Evolutionary conservation across 64 coral and sea anemone species (phyloP).

Genomic region (Astreopora myriophthalma): DNA sequence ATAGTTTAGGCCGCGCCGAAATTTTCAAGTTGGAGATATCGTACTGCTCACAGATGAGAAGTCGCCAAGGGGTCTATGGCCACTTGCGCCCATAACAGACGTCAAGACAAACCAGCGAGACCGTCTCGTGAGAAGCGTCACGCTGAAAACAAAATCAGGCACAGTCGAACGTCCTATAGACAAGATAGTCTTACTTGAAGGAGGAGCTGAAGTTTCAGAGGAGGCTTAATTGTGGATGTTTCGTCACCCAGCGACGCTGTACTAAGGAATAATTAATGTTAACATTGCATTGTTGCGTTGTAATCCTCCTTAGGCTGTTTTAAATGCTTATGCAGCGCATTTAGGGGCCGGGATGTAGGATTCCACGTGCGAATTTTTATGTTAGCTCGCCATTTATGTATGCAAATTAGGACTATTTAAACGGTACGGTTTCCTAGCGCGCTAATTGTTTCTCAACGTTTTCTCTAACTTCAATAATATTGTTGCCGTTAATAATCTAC

Average conservation of each 20-base stretch:
- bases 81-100: background rate
- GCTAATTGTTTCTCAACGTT: background rate
- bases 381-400: background rate
- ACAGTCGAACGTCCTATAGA: background rate
- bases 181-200: slow-evolving; percentile 2
- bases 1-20: background rate
- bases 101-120: background rate
- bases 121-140: background rate
- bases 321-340: slow-evolving; percentile 3
- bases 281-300: background rate
- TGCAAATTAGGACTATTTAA: background rate
- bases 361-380: background rate
- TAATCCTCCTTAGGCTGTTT: background rate
- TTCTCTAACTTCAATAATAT: background rate
- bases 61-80: background rate
- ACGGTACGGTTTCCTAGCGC: background rate
- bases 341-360: slow-evolving; percentile 36
- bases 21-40: background rate
- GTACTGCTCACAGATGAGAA: background rate
- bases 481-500: background rate
- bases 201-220: background rate
- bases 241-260: background rate
- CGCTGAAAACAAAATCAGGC: background rate
- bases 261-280: background rate
- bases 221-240: background rate